Base-by-base conservation (phyloP, 1,140 invertebrate species). In the Andricus grossulariae region DNA sequence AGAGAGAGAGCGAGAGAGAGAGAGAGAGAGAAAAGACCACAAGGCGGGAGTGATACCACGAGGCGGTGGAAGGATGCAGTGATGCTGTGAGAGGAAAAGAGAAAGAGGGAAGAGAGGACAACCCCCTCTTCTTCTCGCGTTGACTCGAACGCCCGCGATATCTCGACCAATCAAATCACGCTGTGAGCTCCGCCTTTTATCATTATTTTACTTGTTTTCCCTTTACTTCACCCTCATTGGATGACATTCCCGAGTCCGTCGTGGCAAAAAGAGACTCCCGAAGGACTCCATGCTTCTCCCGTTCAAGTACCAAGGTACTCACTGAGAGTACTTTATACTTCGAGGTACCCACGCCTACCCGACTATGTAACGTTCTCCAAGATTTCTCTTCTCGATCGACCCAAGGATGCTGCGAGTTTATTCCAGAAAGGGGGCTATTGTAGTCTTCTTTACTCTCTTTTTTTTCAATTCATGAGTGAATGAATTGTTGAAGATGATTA, bases 181-280 rank as follows among this genome's bases (percentile, higher is more conserved):
- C 88, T 87, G 85, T 83, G 85, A 85, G 89, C 90, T 91, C 90
- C 90, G 90, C 90, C 90, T 91, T 91, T 91, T 91, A 91, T 91
- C 90, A 91, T 91, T 90, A 91, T 91, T 91, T 91, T 91, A 91
- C 90, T 91, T 91, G 90, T 91, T 91, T 91, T 91, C 86, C 87
- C 87, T 89, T 88, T 90, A 90, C 90, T 90, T 91, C 86, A 88
- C 88, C 89, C 89, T 88, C 88, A 91, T 91, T 91, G 90, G 90
- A 91, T 91, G 90, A 91, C 90, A 91, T 90, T 89, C 85, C 78
- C 83, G 75, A 79, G 84, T 85, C 85, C 82, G 75, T 80, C 78
- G 75, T 80, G 73, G 71, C 76, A 80, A 80, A 80, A 81, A 81
- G 78, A 75, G 78, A 79, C 73, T 76, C 45, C 70, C 72, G 74